Conservation (phyloP, 2,888 invertebrate species). For the Erynnis tages region DNA sequence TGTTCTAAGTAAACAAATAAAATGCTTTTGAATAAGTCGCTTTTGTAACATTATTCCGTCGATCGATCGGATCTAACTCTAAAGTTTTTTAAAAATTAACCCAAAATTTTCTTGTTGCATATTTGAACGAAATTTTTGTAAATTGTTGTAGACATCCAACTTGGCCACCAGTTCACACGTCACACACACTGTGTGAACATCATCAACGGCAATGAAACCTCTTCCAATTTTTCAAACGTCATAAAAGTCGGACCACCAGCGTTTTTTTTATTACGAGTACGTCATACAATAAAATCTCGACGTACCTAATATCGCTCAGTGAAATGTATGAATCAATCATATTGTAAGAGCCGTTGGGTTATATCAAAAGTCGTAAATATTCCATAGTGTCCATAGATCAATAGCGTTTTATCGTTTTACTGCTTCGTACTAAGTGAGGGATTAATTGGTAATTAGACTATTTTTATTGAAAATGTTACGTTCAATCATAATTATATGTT, state of each 20-base stretch:
- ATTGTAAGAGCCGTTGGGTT: constrained; percentile 50
- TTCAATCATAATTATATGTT: too few species aligned
- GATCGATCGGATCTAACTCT: too few species aligned
- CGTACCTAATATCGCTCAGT: constrained; percentile 33
- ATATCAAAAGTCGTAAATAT: constrained; percentile 42
- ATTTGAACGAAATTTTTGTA: too few species aligned
- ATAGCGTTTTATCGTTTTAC: constrained; percentile 44
- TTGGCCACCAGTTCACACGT: too few species aligned
- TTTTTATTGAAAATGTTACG: neutral
- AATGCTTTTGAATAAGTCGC: too few species aligned
- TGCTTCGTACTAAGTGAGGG: constrained; percentile 27
- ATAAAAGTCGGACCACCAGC: constrained; percentile 34
- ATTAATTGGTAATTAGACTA: neutral
- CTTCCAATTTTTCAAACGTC: constrained; percentile 30
- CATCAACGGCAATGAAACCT: constrained; percentile 34
- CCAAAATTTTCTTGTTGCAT: too few species aligned
- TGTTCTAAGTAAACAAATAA: too few species aligned
- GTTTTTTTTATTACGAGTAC: constrained; percentile 34
- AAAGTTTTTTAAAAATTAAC: too few species aligned
- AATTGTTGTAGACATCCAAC: too few species aligned
- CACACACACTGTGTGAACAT: constrained; percentile 39
- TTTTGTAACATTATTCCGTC: too few species aligned
- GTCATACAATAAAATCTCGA: constrained; percentile 50
- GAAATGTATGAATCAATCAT: constrained; percentile 61
- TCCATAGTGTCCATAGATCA: constrained; percentile 53